Base-by-base conservation (phyloP, 2,797 vertebrate species). In the Rhabdophis nuchalis region DNA sequence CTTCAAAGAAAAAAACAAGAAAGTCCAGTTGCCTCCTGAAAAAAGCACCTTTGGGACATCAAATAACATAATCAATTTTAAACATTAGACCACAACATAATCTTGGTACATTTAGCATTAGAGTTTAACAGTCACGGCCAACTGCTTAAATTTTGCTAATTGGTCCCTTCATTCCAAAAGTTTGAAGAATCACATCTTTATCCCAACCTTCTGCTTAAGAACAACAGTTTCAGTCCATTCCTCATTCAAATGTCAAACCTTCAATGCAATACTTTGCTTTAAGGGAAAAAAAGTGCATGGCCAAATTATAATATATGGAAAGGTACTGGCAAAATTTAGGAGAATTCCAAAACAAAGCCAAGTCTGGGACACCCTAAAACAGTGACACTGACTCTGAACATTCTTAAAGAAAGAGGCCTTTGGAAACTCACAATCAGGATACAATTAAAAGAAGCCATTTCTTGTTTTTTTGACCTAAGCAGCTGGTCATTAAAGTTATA, bases 121-220 rank as follows among this genome's bases (percentile, higher is more conserved):
- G 25, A 41, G 8, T 58, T 88, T 46, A 88, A 93, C 50, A 89
- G 92, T n/a, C 18, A 89, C 93, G 89, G 36, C 64, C 82, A 13
- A 95, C 82, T 85, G 85, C 92, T 2, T 23, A 87, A 6, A 11
- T 64, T 92, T 93, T 90, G 85, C 91, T 1, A 93, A 57, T 57
- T 29, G 61, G 58, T 92, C 89, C 86, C 60, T 93, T 96, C 90
- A 93, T 92, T 93, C 56, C 41, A 52, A 91, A n/a, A 89, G 11
- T 82, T 29, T 3, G 27, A 92, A 91, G 85, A 56, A 87, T n/a
- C n/a, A n/a, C 85, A 13, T 27, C 23, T 61, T 29, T 29, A 11
- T 36, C 36, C 57, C 41, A 41, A 46, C 13, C 25, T 60, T 41
- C 14, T n/a, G 36, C 18, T 41, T n/a, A 56, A 16, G 9, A 56